Percentiles rank a stretch among this genome's conserved stretches.
phyloP scores from a whole-genome alignment of 2,888 invertebrate genomes.

The Serrognathus titanus region DNA sequence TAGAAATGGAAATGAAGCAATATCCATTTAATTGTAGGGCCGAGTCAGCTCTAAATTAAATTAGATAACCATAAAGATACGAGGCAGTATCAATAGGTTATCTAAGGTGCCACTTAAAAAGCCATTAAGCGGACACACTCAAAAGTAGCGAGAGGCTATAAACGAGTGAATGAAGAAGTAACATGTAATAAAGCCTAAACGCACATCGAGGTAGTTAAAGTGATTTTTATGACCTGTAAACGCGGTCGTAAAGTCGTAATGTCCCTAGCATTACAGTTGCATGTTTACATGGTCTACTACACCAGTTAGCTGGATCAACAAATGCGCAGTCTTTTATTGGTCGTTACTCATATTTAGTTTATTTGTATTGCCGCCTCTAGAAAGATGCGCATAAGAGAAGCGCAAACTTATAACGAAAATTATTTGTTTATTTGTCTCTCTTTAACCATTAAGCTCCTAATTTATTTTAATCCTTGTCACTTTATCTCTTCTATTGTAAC shows the following conservation, averaged over 20 bases:
- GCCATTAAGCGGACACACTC: constrained; percentile 41
- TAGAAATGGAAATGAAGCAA: neutral
- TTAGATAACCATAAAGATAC: constrained; percentile 12
- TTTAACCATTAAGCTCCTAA: neutral
- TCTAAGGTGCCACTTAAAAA: constrained; percentile 40
- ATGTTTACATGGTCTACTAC: constrained; percentile 45
- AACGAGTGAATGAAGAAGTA: constrained; percentile 47
- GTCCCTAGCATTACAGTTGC: constrained; percentile 49
- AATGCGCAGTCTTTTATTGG: constrained; percentile 43
- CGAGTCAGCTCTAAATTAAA: constrained; percentile 12
- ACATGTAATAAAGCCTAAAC: constrained; percentile 48
- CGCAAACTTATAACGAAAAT: constrained; percentile 6
- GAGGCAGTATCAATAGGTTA: constrained; percentile 16
- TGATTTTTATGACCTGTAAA: constrained; percentile 53
- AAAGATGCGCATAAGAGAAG: constrained; percentile 3
- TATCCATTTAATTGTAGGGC: constrained; percentile 8
- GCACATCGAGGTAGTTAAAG: constrained; percentile 50
- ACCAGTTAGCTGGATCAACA: constrained; percentile 44
- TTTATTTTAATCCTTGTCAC: neutral
- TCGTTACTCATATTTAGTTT: constrained; percentile 40
- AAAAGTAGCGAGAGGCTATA: constrained; percentile 39
- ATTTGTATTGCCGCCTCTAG: constrained; percentile 26
- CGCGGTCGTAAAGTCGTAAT: constrained; percentile 51
- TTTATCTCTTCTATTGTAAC: no score
- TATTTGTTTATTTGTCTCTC: neutral